Percentiles rank a stretch among this genome's conserved stretches.
Conservation (phyloP, 2,888 invertebrate genomes). For the Hemaris fuciformis region DNA sequence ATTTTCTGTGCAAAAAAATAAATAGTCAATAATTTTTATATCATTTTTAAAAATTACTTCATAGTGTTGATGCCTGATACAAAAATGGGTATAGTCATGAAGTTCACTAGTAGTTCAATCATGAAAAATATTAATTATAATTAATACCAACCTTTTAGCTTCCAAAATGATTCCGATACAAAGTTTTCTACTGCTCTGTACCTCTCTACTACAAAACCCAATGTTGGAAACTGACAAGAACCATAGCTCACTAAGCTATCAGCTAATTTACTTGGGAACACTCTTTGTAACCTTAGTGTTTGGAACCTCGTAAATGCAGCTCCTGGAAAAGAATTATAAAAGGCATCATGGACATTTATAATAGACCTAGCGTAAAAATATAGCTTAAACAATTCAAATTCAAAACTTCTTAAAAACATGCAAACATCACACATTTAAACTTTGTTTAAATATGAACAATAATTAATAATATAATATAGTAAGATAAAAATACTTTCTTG, state of each 20-base stretch:
- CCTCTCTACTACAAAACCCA: constrained; percentile 99
- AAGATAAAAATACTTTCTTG: neutral
- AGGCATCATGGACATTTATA: no score
- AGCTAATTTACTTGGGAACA: constrained; percentile 87
- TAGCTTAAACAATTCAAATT: no score
- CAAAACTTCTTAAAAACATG: no score
- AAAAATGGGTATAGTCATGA: no score
- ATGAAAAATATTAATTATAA: neutral
- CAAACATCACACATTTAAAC: no score
- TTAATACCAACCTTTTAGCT: constrained; percentile 86
- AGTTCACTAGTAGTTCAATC: no score
- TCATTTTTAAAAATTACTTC: no score
- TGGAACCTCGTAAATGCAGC: constrained; percentile 99
- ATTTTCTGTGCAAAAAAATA: neutral
- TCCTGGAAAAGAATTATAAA: constrained; percentile 75
- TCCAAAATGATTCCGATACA: constrained; percentile 97
- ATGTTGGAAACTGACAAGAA: constrained; percentile 99
- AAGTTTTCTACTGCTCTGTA: constrained; percentile 96
- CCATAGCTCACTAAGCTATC: constrained; percentile 97
- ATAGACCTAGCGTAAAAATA: no score
- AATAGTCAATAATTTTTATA: neutral
- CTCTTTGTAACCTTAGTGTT: constrained; percentile 92
- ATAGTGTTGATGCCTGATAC: no score
- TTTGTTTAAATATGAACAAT: no score
- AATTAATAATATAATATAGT: no score